Conservation (phyloP, 2,797 vertebrate species). For the Synaphobranchus kaupii region DNA sequence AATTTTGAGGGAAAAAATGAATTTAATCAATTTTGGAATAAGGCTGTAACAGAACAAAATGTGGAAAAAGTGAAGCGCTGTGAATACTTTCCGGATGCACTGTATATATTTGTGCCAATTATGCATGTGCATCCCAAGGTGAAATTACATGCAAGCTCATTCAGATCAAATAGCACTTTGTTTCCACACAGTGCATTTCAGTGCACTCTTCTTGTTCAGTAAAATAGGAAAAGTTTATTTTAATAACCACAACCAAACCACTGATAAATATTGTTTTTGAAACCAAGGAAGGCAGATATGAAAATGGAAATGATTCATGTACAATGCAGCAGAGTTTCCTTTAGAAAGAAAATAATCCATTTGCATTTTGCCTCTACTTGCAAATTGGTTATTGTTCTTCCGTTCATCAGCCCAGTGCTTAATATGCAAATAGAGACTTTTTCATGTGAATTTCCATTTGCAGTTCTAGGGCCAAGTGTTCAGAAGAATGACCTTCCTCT, state of each 20-base stretch:
- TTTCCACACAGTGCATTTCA: not conserved
- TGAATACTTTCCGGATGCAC: too few relatives aligned
- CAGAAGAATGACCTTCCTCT: conserved; percentile 15
- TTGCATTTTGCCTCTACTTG: not conserved
- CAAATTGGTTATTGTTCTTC: conserved; percentile 13
- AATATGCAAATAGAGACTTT: conserved; percentile 10
- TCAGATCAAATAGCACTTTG: not conserved
- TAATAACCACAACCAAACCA: not conserved
- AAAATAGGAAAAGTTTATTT: not conserved
- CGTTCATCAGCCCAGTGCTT: not conserved
- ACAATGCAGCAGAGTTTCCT: not conserved
- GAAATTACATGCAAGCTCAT: conserved; percentile 1
- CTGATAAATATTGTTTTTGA: conserved; percentile 24
- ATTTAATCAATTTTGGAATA: too few relatives aligned
- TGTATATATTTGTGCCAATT: conserved; percentile 10
- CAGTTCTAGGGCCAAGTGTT: not conserved
- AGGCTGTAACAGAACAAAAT: too few relatives aligned
- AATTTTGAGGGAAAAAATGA: too few relatives aligned
- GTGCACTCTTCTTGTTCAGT: not conserved
- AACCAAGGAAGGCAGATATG: conserved; percentile 19
- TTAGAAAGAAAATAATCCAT: not conserved
- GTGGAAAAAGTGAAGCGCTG: too few relatives aligned
- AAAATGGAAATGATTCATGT: conserved; percentile 16
- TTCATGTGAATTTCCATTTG: conserved; percentile 5
- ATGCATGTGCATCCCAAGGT: conserved; percentile 6